Base-by-base conservation (phyloP, 2,888 invertebrate genomes). In the Tipula helvola region DNA sequence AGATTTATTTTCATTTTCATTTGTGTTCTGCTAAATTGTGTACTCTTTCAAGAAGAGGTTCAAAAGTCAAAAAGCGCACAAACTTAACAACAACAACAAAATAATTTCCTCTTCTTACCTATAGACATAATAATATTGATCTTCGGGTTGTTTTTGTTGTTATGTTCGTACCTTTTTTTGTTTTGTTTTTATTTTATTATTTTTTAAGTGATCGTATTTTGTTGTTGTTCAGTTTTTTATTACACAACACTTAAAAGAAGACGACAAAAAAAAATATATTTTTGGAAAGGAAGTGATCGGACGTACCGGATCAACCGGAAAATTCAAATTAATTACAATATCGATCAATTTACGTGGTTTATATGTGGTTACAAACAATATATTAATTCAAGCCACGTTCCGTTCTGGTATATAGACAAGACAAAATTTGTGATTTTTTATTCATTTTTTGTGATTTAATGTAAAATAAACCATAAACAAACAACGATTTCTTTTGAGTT, bases 1-100 rank as follows among this genome's bases (percentile, higher is more conserved):
- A 71, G 71, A 71, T 71, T 71, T 71, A 71, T 71, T 71, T 71
- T 71, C 71, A 71, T 71, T 71, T 71, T 71, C 71, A 71, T 71
- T 71, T 71, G 71, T 71, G 71, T 71, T 71, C 71, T 71, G 71
- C 71, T 71, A 71, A 71, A 71, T 71, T 71, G 71, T 71, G 71
- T 28, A 71, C 71, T 71, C 71, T 71, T 28, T 71, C 71, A 71
- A 71, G 71, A 71, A 71, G 71, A 71, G 71, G 71, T 71, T 71
- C 71, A 71, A 71, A 71, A 71, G 71, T 71, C 71, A 71, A 71
- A 71, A 71, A 71, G 71, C 71, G 71, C 71, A 71, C 71, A 71
- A 71, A 28, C 71, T 28, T 71, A 71, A 71, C 71, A 71, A 71
- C 71, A 71, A 28, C 18, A 71, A 28, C 71, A 10, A 71, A 71